A percentile compares a stretch with the other conserved stretches of the same genome.
phyloP scores from a whole-genome alignment of 2,113 vertebrate species.

The Oceanodroma tethys region DNA sequence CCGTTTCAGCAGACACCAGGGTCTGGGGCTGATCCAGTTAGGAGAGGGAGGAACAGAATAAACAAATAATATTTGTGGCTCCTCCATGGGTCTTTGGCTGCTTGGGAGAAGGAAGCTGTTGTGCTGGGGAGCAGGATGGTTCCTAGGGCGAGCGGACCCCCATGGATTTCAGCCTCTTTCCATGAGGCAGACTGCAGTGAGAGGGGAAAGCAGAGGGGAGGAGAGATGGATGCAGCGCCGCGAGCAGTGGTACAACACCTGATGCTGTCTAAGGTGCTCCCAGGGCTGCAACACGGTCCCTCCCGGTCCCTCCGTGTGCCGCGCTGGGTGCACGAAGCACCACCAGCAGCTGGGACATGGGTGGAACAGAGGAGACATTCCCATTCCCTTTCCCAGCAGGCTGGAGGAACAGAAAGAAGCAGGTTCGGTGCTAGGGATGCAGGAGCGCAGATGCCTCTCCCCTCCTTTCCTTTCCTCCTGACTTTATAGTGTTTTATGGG shows the following conservation, averaged over 20 bases:
- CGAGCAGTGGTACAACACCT: neutral
- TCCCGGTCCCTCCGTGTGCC: neutral
- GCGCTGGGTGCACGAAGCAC: neutral
- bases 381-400: neutral
- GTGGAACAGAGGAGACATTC: neutral
- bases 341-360: neutral
- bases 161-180: neutral
- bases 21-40: neutral
- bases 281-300: accelerated
- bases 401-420: neutral
- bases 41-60: neutral
- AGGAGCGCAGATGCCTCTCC: neutral
- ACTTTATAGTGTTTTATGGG: neutral
- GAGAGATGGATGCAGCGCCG: accelerated
- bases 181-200: accelerated
- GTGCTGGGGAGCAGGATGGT: neutral
- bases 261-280: neutral
- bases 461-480: neutral
- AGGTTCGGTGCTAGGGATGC: neutral
- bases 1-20: neutral
- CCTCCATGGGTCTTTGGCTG: accelerated
- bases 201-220: neutral
- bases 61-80: neutral
- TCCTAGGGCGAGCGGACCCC: neutral
- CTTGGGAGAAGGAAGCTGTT: neutral